Evolutionary conservation across 1,140 invertebrate species (phyloP), one percentile per base, ranked within the genome.

Genomic region (Penaeus vannamei): DNA sequence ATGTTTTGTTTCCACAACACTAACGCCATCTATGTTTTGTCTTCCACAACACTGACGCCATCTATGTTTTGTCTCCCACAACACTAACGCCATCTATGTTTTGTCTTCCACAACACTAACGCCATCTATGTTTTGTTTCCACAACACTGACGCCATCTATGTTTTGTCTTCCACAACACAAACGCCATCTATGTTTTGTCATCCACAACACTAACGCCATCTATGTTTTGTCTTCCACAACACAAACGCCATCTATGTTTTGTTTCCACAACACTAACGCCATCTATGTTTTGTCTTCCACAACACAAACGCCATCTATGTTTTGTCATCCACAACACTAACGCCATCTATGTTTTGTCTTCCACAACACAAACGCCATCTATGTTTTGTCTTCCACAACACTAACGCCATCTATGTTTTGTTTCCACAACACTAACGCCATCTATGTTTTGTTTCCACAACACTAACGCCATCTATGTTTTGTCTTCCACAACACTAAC

Each of bases 101-200:
- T 92, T 92, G 92, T 91, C 91, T 92, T 92, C 93, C 93, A 92
- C 95, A 96, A 32, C 95, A 99, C n/a, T n/a, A n/a, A n/a, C n/a
- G 2, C 36, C 26, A 8, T 69, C 20, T 10, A 1, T 20, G 1
- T 83, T 53, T 23, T 2, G 4, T 59, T 22, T 23, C 14, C 20
- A n/a, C 46, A 17, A 36, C 5, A 36, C 5, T 5, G 7, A 5
- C 46, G 22, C 22, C 59, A 0, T 53, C n/a, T n/a, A n/a, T n/a
- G n/a, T n/a, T 10, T 83, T 20, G 20, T n/a, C 2, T 12, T n/a
- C 60, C 23, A 26, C 12, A 22, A 1, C 2, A n/a, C 19, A 20
- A 1, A 26, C n/a, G 14, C 42, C 32, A 22, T 60, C 23, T 14
- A 10, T n/a, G 76, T 26, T 76, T 92, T 92, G 92, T 91, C 91